Conservation (phyloP, 2,113 vertebrate species). For the Lampris incognitus region DNA sequence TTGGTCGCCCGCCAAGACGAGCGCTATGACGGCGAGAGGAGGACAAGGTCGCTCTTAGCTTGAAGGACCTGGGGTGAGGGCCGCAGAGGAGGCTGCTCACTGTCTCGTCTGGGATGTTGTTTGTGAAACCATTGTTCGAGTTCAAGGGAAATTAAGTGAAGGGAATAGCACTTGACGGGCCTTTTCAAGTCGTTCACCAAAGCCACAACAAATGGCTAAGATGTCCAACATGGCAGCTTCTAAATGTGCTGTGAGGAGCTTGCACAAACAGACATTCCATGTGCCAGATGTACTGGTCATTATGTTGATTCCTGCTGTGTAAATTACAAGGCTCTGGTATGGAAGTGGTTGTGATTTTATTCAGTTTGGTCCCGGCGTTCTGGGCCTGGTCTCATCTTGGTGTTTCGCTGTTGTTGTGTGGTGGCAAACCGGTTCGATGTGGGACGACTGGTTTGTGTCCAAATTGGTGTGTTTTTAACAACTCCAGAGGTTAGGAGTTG, state of each 20-base stretch:
- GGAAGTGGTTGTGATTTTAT: slow-evolving; percentile 36
- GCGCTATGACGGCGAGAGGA: slow-evolving; percentile 16
- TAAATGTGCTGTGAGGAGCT: slow-evolving; percentile 27
- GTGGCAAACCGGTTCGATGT: slow-evolving; percentile 36
- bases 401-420: slow-evolving; percentile 53
- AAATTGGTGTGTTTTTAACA: slow-evolving; percentile 52
- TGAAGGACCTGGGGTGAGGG: slow-evolving; percentile 54
- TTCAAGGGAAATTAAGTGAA: slow-evolving; percentile 38
- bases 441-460: slow-evolving; percentile 56
- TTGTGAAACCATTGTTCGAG: slow-evolving; percentile 35
- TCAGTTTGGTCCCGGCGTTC: slow-evolving; percentile 31
- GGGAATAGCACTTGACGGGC: slow-evolving; percentile 15
- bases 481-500: slow-evolving; percentile 17
- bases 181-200: slow-evolving; percentile 11
- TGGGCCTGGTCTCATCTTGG: slow-evolving; percentile 26
- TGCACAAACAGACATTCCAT: background rate
- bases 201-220: slow-evolving; percentile 34
- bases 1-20: slow-evolving; percentile 43
- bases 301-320: slow-evolving; percentile 31
- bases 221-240: slow-evolving; percentile 19
- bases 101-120: slow-evolving; percentile 31
- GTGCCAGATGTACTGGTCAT: background rate
- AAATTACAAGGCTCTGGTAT: slow-evolving; percentile 47
- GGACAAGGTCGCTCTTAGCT: slow-evolving; percentile 46
- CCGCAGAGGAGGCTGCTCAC: slow-evolving; percentile 32